Base-by-base conservation (phyloP, 2,797 vertebrate species). In the Manis crassicaudata region DNA sequence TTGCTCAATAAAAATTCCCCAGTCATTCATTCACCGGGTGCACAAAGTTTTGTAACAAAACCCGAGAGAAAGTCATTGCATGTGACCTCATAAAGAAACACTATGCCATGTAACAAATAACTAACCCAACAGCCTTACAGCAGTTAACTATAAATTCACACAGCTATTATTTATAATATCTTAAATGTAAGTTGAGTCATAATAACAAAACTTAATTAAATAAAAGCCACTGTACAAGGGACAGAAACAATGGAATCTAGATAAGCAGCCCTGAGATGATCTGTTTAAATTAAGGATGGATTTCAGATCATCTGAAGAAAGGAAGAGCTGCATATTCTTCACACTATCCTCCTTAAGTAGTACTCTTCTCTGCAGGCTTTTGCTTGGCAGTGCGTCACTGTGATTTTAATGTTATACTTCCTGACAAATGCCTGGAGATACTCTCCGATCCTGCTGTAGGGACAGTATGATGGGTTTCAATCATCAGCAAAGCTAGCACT, bases 41-140 rank as follows among this genome's bases (percentile, higher is more conserved):
- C 11, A 95, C 21, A 94, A 40, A 67, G 23, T 82, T 96, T 88
- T 63, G 8, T 56, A 89, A 94, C 60, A 17, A 94, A 93, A 95
- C 54, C 13, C 23, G 73, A 95, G 13, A 80, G 65, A 93, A 79
- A 95, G 32, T 70, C 43, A 63, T 68, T 68, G n/a, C 4, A 8
- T 27, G 16, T 80, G 84, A 89, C 32, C 7, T 84, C 6, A 7
- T 83, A 62, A 95, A 88, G 54, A 90, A 94, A 81, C 65, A 90
- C 11, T 5, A 58, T 3, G 1, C 16, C 23, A 23, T 91, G 27
- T 65, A 60, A 88, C 87, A 65, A 80, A 25, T 62, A 82, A 80
- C 35, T 76, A 27, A 94, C 16, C 17, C 40, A n/a, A 88, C 12
- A 93, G 79, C 21, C 43, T 87, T 63, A 52, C 43, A 46, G 23